Base-by-base conservation (phyloP, 2,888 invertebrate genomes). In the Hirtodrosophila alboralis region DNA sequence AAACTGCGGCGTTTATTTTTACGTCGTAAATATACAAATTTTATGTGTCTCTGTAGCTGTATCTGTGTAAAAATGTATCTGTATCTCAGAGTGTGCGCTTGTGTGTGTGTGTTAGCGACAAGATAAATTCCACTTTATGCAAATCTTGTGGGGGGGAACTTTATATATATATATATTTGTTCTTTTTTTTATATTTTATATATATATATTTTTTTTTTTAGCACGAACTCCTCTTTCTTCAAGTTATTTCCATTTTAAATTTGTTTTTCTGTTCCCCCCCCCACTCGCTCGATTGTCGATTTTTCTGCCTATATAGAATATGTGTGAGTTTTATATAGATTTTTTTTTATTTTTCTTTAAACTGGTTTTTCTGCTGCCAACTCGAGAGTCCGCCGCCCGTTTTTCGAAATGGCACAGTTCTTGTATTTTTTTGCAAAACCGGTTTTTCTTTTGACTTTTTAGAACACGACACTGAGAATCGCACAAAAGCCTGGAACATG, bases 11-110 rank as follows among this genome's bases (percentile, higher is more conserved):
- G 66, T 79, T 79, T 79, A 85, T 86, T 84, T 86, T 80, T 79
- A 84, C 84, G 86, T 84, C 86, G 84, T 84, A 86, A 81, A 81
- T 86, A 86, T 77, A 77, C 74, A 80, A 86, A 80, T 86, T 80
- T 64, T 62, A 76, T 84, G 59, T n/a, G n/a, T n/a, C n/a, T 71
- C 58, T 74, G 62, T 49, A 43, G n/a, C n/a, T n/a, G n/a, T 56
- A 34, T 52, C 16, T 61, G 45, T 43, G 18, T 18, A 18, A 3
- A 13, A 23, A 12, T 62, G 30, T 43, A 12, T 47, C 40, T 31
- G 28, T 34, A n/a, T n/a, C n/a, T n/a, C n/a, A n/a, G n/a, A n/a
- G 34, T 16, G 16, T 41, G 8, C 13, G 4, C 6, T 16, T 33
- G 12, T 36, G 8, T 34, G 13, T 44, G 12, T 45, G 23, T 48